Conservation (phyloP, 2,113 vertebrate species). For the Corythornis vintsioides region DNA sequence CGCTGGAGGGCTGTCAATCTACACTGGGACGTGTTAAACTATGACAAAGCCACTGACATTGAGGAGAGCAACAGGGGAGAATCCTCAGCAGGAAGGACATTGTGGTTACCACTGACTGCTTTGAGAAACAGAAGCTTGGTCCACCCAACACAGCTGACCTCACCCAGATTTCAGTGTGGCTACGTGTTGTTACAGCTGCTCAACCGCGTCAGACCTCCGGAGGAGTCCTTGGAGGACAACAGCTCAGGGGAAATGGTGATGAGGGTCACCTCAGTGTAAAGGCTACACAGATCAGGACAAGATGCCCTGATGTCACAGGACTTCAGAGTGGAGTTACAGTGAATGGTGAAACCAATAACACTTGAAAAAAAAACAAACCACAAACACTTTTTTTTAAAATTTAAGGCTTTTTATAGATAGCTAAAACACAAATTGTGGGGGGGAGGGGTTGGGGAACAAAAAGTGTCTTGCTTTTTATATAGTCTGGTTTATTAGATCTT, state of each 20-base stretch:
- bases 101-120: slow-evolving; percentile 87
- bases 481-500: slow-evolving; percentile 70
- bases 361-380: slow-evolving; percentile 74
- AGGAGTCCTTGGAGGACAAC: slow-evolving; percentile 78
- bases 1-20: slow-evolving; percentile 95
- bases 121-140: slow-evolving; percentile 82
- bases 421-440: slow-evolving; percentile 77
- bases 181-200: slow-evolving; percentile 82
- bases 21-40: slow-evolving; percentile 93
- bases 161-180: slow-evolving; percentile 84
- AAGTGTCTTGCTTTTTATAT: slow-evolving; percentile 73
- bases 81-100: slow-evolving; percentile 81
- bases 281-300: not conserved
- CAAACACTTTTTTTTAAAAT: slow-evolving; percentile 59
- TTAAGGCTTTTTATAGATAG: slow-evolving; percentile 81
- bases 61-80: slow-evolving; percentile 84
- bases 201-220: slow-evolving; percentile 79
- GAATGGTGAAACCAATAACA: slow-evolving; percentile 73
- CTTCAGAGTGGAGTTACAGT: slow-evolving; percentile 71
- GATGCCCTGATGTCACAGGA: slow-evolving; percentile 7
- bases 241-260: slow-evolving; percentile 89
- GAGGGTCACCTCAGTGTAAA: slow-evolving; percentile 92
- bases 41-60: slow-evolving; percentile 90
- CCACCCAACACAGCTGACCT: slow-evolving; percentile 82
- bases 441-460: slow-evolving; percentile 32